These are phyloP conservation scores for Oncorhynchus masou DNA, from an alignment of 2,113 vertebrate species.

Conservation along the genomic window DNA sequence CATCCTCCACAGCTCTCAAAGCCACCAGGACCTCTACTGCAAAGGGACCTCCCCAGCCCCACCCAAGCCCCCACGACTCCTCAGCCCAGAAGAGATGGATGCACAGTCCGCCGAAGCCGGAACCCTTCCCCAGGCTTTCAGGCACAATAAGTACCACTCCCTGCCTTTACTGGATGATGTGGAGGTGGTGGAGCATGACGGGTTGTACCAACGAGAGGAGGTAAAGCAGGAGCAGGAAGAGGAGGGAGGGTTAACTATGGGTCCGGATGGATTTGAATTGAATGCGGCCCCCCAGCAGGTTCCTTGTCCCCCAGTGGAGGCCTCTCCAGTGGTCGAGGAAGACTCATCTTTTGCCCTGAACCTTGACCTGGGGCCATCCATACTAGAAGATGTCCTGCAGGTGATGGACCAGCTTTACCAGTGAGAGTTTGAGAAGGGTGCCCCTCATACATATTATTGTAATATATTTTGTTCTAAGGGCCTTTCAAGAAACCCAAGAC, in stretches of 20 bases:
- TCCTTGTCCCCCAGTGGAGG: neutral
- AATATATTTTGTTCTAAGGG: neutral
- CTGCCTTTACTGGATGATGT: slow-evolving; percentile 2
- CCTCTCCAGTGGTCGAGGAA: neutral
- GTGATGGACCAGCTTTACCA: slow-evolving; percentile 37
- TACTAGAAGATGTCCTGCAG: slow-evolving; percentile 46
- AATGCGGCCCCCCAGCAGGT: neutral
- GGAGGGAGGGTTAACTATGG: neutral
- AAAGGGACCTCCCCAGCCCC: neutral
- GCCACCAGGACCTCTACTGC: slow-evolving; percentile 3
- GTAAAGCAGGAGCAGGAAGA: neutral
- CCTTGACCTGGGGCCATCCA: slow-evolving; percentile 47
- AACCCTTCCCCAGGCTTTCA: neutral
- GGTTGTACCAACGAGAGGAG: neutral
- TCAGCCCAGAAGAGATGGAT: slow-evolving; percentile 1
- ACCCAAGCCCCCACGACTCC: slow-evolving; percentile 6
- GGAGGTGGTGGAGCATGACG: neutral
- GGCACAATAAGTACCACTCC: slow-evolving; percentile 3
- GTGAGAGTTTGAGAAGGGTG: neutral
- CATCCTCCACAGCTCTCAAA: slow-evolving; percentile 22
- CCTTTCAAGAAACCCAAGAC: neutral
- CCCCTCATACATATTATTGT: neutral
- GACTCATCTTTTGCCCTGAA: slow-evolving; percentile 20
- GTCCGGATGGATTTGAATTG: neutral
- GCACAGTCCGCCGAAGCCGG: neutral